Conservation (phyloP, 2,113 vertebrate species). For the Enhydra lutris region DNA sequence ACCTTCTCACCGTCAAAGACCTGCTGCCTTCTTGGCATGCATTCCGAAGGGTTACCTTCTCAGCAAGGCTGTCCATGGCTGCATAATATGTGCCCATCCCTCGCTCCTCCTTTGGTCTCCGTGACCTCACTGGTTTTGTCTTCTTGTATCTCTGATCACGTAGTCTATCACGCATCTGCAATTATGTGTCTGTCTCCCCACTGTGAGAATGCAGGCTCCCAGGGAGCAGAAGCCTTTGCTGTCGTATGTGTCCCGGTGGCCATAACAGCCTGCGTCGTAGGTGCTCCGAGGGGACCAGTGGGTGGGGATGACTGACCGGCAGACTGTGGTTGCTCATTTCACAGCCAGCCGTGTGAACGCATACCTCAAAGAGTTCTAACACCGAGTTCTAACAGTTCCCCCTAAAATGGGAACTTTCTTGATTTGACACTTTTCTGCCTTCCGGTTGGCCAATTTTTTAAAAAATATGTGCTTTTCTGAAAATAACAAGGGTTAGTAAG, state of each 20-base stretch:
- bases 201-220: neutral
- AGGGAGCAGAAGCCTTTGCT: neutral
- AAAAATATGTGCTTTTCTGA: neutral
- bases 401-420: neutral
- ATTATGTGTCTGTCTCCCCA: neutral
- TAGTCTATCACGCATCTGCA: fast-evolving
- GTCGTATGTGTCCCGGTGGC: fast-evolving
- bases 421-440: neutral
- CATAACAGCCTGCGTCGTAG: fast-evolving
- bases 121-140: neutral
- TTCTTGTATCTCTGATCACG: neutral
- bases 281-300: neutral
- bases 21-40: neutral
- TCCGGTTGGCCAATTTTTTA: neutral
- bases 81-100: fast-evolving
- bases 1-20: no score
- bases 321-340: no score
- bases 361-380: neutral
- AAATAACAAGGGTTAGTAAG: neutral
- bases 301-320: neutral
- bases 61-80: fast-evolving
- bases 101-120: neutral
- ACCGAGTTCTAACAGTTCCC: neutral
- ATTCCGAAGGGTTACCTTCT: fast-evolving
- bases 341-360: no score